Conservation (phyloP, 2,797 vertebrate species). For the Protosalanx chinensis region DNA sequence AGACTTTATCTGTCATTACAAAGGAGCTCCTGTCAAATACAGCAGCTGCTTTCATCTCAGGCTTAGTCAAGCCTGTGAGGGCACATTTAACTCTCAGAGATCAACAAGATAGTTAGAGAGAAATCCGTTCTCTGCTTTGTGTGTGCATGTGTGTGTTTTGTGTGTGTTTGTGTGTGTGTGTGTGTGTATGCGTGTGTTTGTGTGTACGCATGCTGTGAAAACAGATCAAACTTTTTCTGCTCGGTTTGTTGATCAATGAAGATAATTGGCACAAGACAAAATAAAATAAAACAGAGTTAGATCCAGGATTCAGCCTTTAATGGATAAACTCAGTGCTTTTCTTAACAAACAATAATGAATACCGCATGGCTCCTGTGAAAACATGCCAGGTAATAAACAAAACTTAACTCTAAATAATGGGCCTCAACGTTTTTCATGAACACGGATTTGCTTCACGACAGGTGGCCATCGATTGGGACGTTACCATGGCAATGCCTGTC, state of each 20-base stretch:
- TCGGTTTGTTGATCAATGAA: constrained; percentile 25
- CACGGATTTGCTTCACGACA: background rate
- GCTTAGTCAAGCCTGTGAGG: constrained; percentile 41
- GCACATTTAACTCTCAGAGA: constrained; percentile 53
- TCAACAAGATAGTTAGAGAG: constrained; percentile 48
- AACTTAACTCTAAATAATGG: too few relatives aligned
- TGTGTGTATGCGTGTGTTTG: constrained; percentile 10
- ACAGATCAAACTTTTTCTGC: background rate
- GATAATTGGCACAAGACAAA: constrained; percentile 11
- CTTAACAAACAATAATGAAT: too few relatives aligned
- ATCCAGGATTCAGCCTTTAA: too few relatives aligned
- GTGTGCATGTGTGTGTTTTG: constrained; percentile 1
- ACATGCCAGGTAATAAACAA: background rate
- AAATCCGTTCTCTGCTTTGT: constrained; percentile 42
- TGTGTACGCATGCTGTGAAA: constrained; percentile 8
- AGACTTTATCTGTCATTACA: constrained; percentile 63
- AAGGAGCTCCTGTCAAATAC: constrained; percentile 57
- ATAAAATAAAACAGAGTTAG: background rate
- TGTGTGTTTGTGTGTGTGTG: constrained; percentile 9
- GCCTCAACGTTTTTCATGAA: background rate
- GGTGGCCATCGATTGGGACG: constrained; percentile 1
- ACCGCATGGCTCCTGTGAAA: background rate
- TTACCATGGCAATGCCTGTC: background rate
- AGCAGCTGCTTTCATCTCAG: constrained; percentile 60
- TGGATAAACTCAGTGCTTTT: too few relatives aligned